phyloP scores from a whole-genome alignment of 2,113 vertebrate genomes.

The Plestiodon gilberti region DNA sequence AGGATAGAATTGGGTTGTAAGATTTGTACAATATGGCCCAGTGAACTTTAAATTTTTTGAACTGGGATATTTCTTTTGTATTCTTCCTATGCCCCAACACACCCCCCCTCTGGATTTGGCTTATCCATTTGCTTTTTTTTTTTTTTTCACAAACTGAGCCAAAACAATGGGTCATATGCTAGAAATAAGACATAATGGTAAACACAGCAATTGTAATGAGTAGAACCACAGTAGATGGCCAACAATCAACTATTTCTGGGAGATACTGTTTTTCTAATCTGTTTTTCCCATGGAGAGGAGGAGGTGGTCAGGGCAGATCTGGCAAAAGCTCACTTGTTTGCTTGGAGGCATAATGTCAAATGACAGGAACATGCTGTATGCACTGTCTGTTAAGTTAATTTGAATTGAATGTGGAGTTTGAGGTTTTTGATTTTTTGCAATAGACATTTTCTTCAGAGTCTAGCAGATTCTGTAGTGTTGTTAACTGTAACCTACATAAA shows the following conservation, averaged over 20 bases:
- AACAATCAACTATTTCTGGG: conserved; percentile 58
- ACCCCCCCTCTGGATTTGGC: background rate
- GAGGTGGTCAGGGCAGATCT: conserved; percentile 70
- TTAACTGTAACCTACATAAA: conserved; percentile 34
- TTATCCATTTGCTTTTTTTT: background rate
- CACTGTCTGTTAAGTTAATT: conserved; percentile 67
- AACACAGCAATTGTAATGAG: conserved; percentile 50
- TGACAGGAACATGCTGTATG: conserved; percentile 63
- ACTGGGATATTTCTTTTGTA: background rate
- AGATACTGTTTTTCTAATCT: conserved; percentile 80
- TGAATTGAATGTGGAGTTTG: conserved; percentile 32
- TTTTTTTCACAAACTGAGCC: conserved; percentile 43
- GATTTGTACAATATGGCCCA: background rate
- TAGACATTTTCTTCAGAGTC: conserved; percentile 37
- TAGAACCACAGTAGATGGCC: conserved; percentile 19
- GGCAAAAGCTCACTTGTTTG: conserved; percentile 66
- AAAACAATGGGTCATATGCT: conserved; percentile 62
- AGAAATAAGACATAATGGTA: conserved; percentile 68
- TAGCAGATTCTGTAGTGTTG: conserved; percentile 18
- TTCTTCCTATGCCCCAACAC: conserved; percentile 20
- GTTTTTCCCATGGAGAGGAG: conserved; percentile 73
- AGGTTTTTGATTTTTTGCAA: conserved; percentile 44
- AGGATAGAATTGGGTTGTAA: no score
- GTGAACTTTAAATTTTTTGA: background rate
- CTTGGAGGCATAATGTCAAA: conserved; percentile 60